Base-by-base conservation (phyloP, 1,140 invertebrate genomes). In the Babylonia areolata region DNA sequence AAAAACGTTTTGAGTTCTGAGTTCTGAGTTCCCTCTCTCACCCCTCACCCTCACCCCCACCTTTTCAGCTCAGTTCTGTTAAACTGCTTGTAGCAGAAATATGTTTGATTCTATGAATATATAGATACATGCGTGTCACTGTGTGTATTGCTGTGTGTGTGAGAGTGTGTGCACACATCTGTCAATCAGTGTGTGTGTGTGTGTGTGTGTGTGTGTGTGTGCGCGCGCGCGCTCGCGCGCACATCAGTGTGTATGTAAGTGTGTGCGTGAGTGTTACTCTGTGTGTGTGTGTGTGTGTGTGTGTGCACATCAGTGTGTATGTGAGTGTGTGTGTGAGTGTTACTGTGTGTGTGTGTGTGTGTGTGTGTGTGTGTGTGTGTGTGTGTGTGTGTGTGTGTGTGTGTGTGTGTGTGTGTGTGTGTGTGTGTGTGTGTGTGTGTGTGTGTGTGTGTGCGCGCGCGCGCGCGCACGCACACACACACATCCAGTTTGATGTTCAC, bases 351-450 rank as follows among this genome's bases (percentile, higher is more conserved):
- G n/a, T n/a, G n/a, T n/a, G 46, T 51, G 46, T 51, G 46, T 51
- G 46, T 11, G 46, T 64, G 58, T 64, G 58, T 64, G 58, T 9
- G 58, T 64, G 20, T 64, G 58, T 12, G 58, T 64, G 23, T 64
- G 58, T 23, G 58, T 23, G 12, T 23, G 58, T 23, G 58, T n/a
- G 58, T 11, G 58, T 23, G 6, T 11, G 6, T 0, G 58, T 0
- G 58, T 2, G 58, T 23, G 6, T 23, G 58, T 23, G 58, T 23
- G 58, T 11, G 58, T 11, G 58, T 11, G 58, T 2, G 58, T 64
- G 58, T 64, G 58, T n/a, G 17, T 64, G 58, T 64, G 58, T 64
- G 58, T 64, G 58, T 23, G 58, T 64, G 58, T 64, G 58, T 64
- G 58, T 64, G 58, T 64, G 58, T 64, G 58, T 64, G 58, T 64